phyloP scores from a whole-genome alignment of 1,140 invertebrate genomes.

The Hestina assimilis region DNA sequence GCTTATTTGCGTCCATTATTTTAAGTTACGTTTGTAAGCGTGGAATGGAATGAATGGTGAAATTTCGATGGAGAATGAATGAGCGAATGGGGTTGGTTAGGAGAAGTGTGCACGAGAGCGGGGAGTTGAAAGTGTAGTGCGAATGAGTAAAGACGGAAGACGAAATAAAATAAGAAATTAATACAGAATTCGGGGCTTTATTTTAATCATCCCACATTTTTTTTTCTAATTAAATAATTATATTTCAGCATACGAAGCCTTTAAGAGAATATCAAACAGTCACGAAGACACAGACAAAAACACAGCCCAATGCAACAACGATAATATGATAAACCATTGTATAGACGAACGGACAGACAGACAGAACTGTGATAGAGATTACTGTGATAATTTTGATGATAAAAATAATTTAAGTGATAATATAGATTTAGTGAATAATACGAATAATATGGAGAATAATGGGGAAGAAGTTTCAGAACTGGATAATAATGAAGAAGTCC shows the following conservation, averaged over 20 bases:
- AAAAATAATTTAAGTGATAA: constrained; percentile 9
- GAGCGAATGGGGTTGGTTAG: too few relatives aligned
- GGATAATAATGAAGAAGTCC: neutral
- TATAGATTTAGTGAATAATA: constrained; percentile 1
- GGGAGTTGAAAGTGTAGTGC: too few relatives aligned
- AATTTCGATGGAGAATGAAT: too few relatives aligned
- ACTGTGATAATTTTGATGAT: constrained; percentile 13
- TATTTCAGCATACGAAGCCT: constrained; percentile 55
- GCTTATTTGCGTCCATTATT: too few relatives aligned
- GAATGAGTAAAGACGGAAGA: too few relatives aligned
- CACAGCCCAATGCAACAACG: constrained; percentile 19
- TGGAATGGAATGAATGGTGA: too few relatives aligned
- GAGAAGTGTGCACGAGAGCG: too few relatives aligned
- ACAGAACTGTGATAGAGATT: constrained; percentile 22
- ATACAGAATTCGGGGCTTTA: too few relatives aligned
- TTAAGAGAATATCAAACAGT: constrained; percentile 31
- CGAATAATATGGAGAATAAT: constrained; percentile 1
- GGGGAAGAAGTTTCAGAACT: neutral
- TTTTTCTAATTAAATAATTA: too few relatives aligned
- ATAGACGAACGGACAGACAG: constrained; percentile 16
- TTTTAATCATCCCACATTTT: too few relatives aligned
- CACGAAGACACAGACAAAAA: constrained; percentile 13
- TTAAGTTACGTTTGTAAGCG: too few relatives aligned
- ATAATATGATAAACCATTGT: constrained; percentile 27
- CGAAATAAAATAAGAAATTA: too few relatives aligned